A percentile compares a stretch with the other conserved stretches of the same genome.
phyloP scores from a whole-genome alignment of 2,888 invertebrate genomes.

The Cheilosia scutellata region DNA sequence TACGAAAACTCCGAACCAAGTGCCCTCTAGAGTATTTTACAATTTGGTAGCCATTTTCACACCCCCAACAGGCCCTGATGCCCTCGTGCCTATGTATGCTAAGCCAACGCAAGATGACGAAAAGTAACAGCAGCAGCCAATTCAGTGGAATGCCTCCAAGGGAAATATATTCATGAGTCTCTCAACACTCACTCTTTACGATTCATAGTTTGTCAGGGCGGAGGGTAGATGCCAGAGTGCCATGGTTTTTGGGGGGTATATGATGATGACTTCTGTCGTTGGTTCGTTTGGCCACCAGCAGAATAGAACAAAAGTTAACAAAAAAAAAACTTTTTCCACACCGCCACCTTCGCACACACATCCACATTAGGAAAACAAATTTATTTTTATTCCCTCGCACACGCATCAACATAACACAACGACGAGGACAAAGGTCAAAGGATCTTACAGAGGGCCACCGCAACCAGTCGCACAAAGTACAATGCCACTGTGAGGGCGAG shows the following conservation, averaged over 20 bases:
- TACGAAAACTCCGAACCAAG: slow-evolving; percentile 62
- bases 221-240: slow-evolving; percentile 46
- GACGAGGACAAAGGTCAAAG: slow-evolving; percentile 71
- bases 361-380: slow-evolving; percentile 73
- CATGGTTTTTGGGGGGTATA: neutral
- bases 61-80: slow-evolving; percentile 43
- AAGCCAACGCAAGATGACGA: slow-evolving; percentile 64
- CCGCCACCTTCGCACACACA: slow-evolving; percentile 44
- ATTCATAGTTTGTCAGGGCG: slow-evolving; percentile 62
- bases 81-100: slow-evolving; percentile 1
- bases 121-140: slow-evolving; percentile 74
- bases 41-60: slow-evolving; percentile 75
- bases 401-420: slow-evolving; percentile 58
- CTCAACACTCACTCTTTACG: slow-evolving; percentile 68
- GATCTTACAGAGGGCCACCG: slow-evolving; percentile 49
- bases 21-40: slow-evolving; percentile 75
- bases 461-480: slow-evolving; percentile 6
- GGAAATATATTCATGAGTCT: slow-evolving; percentile 76
- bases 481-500: slow-evolving; percentile 30
- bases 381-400: slow-evolving; percentile 74
- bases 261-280: slow-evolving; percentile 57
- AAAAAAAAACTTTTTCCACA: slow-evolving; percentile 60
- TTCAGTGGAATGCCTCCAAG: slow-evolving; percentile 74
- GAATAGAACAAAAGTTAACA: slow-evolving; percentile 64
- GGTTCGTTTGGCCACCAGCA: slow-evolving; percentile 11